Conservation (phyloP, 2,888 invertebrate species). For the Acleris emargana region DNA sequence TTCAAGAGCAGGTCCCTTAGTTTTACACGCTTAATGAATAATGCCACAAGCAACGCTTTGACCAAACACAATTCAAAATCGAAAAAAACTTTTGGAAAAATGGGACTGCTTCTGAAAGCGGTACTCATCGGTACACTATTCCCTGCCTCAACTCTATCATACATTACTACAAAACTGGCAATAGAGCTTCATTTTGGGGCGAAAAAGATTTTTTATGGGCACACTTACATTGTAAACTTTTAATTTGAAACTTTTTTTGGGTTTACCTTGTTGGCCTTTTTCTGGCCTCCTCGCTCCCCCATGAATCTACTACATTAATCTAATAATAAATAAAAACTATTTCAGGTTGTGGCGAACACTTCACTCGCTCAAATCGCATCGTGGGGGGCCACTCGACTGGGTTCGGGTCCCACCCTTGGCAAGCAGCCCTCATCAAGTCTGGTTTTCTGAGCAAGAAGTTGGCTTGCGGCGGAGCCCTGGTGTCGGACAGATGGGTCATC, state of each 20-base stretch:
- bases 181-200: no score
- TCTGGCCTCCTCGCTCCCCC: no score
- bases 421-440: conserved; percentile 95
- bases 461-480: conserved; percentile 95
- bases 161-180: no score
- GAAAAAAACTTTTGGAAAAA: neutral
- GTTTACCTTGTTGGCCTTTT: no score
- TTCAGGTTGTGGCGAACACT: conserved; percentile 95
- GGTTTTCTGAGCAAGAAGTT: conserved; percentile 95
- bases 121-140: neutral
- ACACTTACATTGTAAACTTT: no score
- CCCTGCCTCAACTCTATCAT: no score
- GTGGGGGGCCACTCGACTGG: conserved; percentile 96
- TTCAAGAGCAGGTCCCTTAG: no score
- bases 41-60: no score
- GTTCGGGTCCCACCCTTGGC: conserved; percentile 97
- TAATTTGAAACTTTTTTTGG: no score
- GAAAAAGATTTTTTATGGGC: no score
- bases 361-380: conserved; percentile 93
- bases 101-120: neutral
- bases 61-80: no score
- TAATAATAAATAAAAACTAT: conserved; percentile 39
- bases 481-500: conserved; percentile 95
- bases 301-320: neutral
- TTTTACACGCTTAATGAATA: no score